These are phyloP conservation scores for Perognathus longimembris DNA, from an alignment of 2,113 vertebrate species.

Conservation along the genomic window DNA sequence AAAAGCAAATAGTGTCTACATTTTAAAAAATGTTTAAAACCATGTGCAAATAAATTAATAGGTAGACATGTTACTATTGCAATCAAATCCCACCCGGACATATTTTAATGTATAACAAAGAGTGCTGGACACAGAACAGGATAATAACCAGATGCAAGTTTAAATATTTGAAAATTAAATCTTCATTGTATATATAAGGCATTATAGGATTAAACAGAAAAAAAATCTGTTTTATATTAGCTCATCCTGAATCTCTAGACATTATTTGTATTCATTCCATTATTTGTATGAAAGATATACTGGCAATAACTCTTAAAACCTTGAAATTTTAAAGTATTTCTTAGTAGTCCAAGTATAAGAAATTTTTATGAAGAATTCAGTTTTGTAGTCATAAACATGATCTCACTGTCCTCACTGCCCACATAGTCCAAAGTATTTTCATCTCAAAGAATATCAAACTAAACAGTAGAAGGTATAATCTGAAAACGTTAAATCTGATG, in stretches of 20 bases:
- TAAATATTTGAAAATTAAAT: constrained; percentile 79
- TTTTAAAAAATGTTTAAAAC: constrained; percentile 62
- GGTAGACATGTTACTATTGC: constrained; percentile 62
- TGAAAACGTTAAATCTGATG: background rate
- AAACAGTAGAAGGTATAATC: background rate
- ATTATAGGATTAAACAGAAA: constrained; percentile 76
- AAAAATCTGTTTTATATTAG: constrained; percentile 74
- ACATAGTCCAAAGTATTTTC: constrained; percentile 19
- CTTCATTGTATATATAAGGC: constrained; percentile 76
- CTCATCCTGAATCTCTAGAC: constrained; percentile 38
- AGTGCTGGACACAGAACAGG: constrained; percentile 34
- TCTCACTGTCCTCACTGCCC: background rate
- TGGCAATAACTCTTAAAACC: constrained; percentile 43
- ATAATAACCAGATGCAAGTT: constrained; percentile 72
- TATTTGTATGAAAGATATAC: constrained; percentile 30
- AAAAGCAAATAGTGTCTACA: constrained; percentile 39
- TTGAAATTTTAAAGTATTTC: constrained; percentile 41
- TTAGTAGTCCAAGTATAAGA: background rate
- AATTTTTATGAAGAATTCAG: constrained; percentile 1
- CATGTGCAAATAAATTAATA: constrained; percentile 60
- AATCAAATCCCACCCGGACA: constrained; percentile 32
- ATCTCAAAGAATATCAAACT: background rate
- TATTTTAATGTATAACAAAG: constrained; percentile 58
- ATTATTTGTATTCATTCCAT: constrained; percentile 60
- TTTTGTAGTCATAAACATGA: background rate